Evolutionary conservation across 2,888 invertebrate species (phyloP), one percentile per base, ranked within the genome.

Genomic region (Carcina quercana): DNA sequence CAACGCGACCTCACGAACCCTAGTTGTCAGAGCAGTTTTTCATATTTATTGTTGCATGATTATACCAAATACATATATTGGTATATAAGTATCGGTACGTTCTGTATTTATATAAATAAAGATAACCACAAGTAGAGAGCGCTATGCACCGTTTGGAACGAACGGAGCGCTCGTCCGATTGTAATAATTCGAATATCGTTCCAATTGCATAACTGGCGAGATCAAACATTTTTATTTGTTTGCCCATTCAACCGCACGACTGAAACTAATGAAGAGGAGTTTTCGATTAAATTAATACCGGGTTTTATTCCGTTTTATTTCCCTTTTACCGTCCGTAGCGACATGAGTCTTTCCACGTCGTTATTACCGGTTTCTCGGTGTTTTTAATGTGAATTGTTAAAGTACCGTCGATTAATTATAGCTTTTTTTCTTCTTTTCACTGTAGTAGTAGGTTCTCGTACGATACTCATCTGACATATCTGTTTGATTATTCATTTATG

Each of bases 181-280:
- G 69, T 68, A 69, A 72, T 70, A 61, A 74, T 67, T 72, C 67
- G 61, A 71, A 73, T 73, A 73, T 67, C 64, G 61, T 49, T 69
- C 58, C 59, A 55, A 65, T 64, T 66, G 69, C 67, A 72, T 70
- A 74, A 67, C 69, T 40, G 64, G 62, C 51, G 64, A 70, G 75
- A 79, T 80, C 78, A 78, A 78, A 75, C 72, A 76, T 75, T 78
- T 76, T 75, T 78, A 78, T 78, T 76, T 76, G 73, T 71, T 72
- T 79, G 71, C 67, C 62, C 72, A 71, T 57, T 73, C 71, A 68
- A 71, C 78, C 76, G 70, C 69, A 70, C 62, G 59, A 56, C 61
- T 73, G 72, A 63, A 76, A 76, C 76, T 79, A 80, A 79, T 80
- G 78, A 80, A 80, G 78, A 73, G 72, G 55, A 70, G 66, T 72